A percentile compares a stretch with the other conserved stretches of the same genome.
Evolutionary conservation across 2,888 invertebrate species (phyloP).

Genomic region (Mylabris sibirica): DNA sequence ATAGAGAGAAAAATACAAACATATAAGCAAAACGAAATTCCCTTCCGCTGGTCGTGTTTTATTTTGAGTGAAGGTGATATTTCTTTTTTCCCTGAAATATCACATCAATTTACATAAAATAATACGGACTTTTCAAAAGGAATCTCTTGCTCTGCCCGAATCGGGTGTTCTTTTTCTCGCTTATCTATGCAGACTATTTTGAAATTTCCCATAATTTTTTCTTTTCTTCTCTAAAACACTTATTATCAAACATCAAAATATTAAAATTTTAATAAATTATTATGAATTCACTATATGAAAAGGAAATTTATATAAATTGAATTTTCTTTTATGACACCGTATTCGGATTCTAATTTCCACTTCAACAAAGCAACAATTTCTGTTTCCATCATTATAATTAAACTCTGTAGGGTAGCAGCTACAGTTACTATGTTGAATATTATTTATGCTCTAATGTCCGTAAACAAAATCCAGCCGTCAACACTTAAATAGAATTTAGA

Average conservation of each 20-base stretch:
- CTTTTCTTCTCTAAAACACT: neutral
- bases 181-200: neutral
- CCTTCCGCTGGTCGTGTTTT: conserved; percentile 2
- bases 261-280: neutral
- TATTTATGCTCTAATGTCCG: conserved; percentile 7
- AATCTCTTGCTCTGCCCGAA: neutral
- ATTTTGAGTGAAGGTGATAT: conserved; percentile 10
- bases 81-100: neutral
- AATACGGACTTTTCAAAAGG: conserved; percentile 2
- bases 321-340: conserved; percentile 12
- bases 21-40: neutral
- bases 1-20: neutral
- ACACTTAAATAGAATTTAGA: neutral
- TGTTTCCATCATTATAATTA: conserved; percentile 32
- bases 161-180: neutral
- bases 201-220: neutral
- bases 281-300: neutral
- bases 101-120: conserved; percentile 8
- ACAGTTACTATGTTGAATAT: neutral
- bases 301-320: neutral
- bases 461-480: neutral
- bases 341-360: conserved; percentile 25
- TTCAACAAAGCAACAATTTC: conserved; percentile 28
- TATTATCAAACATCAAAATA: neutral
- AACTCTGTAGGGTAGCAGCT: conserved; percentile 23